A percentile compares a stretch with the other conserved stretches of the same genome.
phyloP scores from a whole-genome alignment of 2,797 vertebrate genomes.

The Enteromius treurensis region DNA sequence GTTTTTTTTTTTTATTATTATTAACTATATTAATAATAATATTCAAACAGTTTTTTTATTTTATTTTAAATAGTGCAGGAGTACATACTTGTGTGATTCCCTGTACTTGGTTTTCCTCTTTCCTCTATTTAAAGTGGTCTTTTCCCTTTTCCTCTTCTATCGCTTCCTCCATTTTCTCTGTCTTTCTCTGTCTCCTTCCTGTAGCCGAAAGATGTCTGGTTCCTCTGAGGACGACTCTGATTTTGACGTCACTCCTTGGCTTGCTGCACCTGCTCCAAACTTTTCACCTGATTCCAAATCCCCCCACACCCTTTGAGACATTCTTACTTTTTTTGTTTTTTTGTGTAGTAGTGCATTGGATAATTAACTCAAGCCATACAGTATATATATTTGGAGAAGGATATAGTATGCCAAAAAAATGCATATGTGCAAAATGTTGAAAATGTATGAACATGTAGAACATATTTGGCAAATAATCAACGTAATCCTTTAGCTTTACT shows the following conservation, averaged over 20 bases:
- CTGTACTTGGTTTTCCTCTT: not conserved
- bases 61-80: not conserved
- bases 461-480: not conserved
- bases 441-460: not conserved
- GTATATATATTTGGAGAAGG: not conserved
- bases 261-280: constrained; percentile 59
- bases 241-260: constrained; percentile 68
- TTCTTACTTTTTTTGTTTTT: not conserved
- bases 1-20: too few relatives aligned
- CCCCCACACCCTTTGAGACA: constrained; percentile 40
- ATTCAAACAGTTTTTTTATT: too few relatives aligned
- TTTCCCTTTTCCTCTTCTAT: constrained; percentile 10
- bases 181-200: constrained; percentile 54
- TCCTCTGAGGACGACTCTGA: constrained; percentile 77
- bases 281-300: constrained; percentile 63
- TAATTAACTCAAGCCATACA: not conserved
- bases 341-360: not conserved
- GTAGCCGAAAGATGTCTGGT: constrained; percentile 74
- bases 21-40: too few relatives aligned
- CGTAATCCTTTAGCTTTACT: not conserved
- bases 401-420: not conserved
- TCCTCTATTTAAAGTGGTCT: constrained; percentile 1
- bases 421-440: not conserved
- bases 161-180: constrained; percentile 26
- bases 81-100: not conserved